Evolutionary conservation across 2,888 invertebrate genomes (phyloP).

Genomic region (Colletes collaris): DNA sequence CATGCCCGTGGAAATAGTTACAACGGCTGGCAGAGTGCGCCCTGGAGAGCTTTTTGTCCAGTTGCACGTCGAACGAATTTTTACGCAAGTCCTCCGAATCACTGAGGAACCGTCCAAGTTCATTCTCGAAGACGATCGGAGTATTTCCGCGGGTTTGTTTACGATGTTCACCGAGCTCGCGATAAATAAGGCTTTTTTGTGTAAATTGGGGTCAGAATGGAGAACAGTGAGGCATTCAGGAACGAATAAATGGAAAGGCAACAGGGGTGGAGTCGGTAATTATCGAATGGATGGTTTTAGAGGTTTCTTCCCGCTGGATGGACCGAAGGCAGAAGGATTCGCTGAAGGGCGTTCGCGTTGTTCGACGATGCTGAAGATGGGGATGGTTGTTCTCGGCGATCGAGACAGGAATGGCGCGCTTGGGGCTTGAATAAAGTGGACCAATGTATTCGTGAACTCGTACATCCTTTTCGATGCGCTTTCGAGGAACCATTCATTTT

Average conservation of each 20-base stretch:
- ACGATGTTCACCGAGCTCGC: not conserved
- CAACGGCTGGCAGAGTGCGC: conserved; percentile 36
- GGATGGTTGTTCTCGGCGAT: conserved; percentile 12
- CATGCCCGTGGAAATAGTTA: conserved; percentile 59
- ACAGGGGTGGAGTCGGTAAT: conserved; percentile 23
- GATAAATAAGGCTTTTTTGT: conserved; percentile 16
- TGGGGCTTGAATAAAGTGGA: not conserved
- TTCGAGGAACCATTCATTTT: no score
- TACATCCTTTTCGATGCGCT: no score
- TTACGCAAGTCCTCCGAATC: conserved; percentile 25
- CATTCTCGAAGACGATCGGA: conserved; percentile 3
- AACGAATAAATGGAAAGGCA: conserved; percentile 15
- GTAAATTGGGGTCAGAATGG: conserved; percentile 7
- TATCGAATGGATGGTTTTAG: conserved; percentile 30
- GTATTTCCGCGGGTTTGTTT: not conserved
- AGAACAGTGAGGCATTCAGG: not conserved
- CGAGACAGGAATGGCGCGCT: conserved; percentile 5
- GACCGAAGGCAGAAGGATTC: not conserved
- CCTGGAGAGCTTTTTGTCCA: conserved; percentile 30
- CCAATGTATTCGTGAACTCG: conserved; percentile 10
- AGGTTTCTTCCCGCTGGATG: not conserved
- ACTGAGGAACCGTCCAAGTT: not conserved
- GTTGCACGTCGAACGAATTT: conserved; percentile 37
- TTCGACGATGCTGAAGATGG: not conserved
- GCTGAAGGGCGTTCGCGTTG: conserved; percentile 1